Evolutionary conservation across 2,113 vertebrate genomes (phyloP).

Genomic region (Phasianus colchicus): DNA sequence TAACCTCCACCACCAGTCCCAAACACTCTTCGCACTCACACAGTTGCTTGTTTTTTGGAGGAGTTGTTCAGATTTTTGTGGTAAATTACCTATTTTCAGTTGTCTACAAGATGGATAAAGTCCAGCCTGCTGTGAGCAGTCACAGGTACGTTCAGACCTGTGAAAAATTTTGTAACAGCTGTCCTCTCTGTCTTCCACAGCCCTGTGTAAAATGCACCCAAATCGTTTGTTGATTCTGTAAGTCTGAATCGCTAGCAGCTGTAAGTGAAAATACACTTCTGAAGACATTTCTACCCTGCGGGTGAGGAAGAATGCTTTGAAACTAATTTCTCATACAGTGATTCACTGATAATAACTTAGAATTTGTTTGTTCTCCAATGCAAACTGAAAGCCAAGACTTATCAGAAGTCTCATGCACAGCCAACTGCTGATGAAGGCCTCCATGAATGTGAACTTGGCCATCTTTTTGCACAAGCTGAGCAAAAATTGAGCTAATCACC

Average conservation of each 20-base stretch:
- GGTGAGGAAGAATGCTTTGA: conserved; percentile 48
- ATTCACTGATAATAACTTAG: conserved; percentile 1
- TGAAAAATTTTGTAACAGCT: background rate
- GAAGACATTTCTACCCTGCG: background rate
- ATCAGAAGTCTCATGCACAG: background rate
- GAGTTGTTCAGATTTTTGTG: background rate
- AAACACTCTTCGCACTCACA: background rate
- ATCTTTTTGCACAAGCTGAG: background rate
- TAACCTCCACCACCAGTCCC: background rate
- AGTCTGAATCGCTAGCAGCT: conserved; percentile 38
- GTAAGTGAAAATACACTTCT: background rate
- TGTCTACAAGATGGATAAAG: background rate
- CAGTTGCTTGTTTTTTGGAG: too few relatives aligned
- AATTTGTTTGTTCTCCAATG: background rate
- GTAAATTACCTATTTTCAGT: background rate
- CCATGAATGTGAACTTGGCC: background rate
- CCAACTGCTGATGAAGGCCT: background rate
- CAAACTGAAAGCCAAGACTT: conserved; percentile 5
- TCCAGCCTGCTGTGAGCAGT: background rate
- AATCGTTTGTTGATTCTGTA: background rate
- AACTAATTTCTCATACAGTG: background rate
- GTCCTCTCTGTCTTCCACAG: background rate
- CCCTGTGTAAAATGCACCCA: background rate
- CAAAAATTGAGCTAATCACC: background rate
- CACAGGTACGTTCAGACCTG: background rate